These are phyloP conservation scores for Cheilosia vernalis DNA, from an alignment of 2,888 invertebrate species.

Conservation along the genomic window DNA sequence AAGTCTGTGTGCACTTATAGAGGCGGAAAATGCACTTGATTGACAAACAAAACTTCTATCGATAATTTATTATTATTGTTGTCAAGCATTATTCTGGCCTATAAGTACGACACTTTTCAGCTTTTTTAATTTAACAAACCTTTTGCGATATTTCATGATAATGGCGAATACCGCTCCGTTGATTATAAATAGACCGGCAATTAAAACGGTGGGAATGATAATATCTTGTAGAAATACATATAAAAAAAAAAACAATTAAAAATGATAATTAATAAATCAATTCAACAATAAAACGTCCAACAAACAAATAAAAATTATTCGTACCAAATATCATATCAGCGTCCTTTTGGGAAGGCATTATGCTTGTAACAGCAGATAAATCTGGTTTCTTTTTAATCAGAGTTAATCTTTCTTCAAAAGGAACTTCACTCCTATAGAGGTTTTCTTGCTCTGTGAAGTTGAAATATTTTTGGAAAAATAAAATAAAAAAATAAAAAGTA, in stretches of 20 bases:
- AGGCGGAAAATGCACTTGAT: conserved; percentile 17
- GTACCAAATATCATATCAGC: conserved; percentile 77
- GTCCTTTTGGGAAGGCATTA: conserved; percentile 76
- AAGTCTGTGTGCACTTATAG: conserved; percentile 8
- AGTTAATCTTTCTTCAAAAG: conserved; percentile 63
- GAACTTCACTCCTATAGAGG: conserved; percentile 64
- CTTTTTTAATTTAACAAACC: conserved; percentile 72
- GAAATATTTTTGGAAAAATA: conserved; percentile 30
- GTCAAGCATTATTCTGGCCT: conserved; percentile 12
- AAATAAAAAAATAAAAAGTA: background rate
- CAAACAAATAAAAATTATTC: conserved; percentile 27
- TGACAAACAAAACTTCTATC: background rate
- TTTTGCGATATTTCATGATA: conserved; percentile 84
- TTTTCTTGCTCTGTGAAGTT: conserved; percentile 76
- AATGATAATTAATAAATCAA: conserved; percentile 34
- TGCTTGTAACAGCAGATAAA: conserved; percentile 51
- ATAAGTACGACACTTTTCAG: conserved; percentile 10
- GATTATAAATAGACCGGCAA: conserved; percentile 88
- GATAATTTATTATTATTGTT: background rate
- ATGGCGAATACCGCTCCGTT: conserved; percentile 90
- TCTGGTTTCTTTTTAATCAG: conserved; percentile 60
- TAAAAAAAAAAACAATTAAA: conserved; percentile 25
- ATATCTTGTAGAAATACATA: conserved; percentile 86
- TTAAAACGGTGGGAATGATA: conserved; percentile 88
- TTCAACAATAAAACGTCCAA: conserved; percentile 11